These are phyloP conservation scores for Nephrotoma guestfalica DNA, from an alignment of 2,888 invertebrate species.

Conservation along the genomic window DNA sequence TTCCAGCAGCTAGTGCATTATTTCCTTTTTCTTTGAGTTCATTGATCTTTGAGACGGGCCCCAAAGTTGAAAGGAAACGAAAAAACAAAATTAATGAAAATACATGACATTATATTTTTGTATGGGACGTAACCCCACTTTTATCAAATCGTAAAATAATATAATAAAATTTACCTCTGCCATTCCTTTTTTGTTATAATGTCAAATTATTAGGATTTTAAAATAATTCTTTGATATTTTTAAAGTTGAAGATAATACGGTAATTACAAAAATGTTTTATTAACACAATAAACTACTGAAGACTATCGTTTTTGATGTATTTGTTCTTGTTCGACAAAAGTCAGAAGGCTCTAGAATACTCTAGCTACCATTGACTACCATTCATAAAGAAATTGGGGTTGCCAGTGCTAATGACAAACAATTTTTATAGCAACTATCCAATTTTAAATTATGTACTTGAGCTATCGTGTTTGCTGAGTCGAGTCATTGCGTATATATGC, in stretches of 20 bases:
- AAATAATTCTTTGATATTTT: not conserved
- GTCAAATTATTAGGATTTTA: not conserved
- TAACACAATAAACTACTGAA: not conserved
- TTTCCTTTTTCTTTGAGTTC: conserved; percentile 79
- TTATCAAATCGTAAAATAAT: not conserved
- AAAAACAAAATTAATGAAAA: not conserved
- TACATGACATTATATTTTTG: not conserved
- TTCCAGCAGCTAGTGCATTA: conserved; percentile 60
- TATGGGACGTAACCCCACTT: not conserved
- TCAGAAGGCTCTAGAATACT: not conserved
- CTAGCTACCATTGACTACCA: not conserved
- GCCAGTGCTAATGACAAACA: not conserved
- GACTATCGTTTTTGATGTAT: not conserved
- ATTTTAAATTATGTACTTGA: no score
- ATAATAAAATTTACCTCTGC: not conserved
- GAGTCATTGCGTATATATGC: no score
- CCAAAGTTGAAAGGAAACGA: conserved; percentile 17
- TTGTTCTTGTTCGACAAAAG: not conserved
- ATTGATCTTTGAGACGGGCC: conserved; percentile 43
- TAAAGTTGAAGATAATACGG: not conserved
- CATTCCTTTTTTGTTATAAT: not conserved
- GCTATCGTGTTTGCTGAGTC: no score
- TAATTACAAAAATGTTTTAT: not conserved
- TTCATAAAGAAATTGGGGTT: not conserved
- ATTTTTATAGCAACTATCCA: not conserved